Evolutionary conservation across 2,113 vertebrate species (phyloP).

Genomic region (Caretta caretta): DNA sequence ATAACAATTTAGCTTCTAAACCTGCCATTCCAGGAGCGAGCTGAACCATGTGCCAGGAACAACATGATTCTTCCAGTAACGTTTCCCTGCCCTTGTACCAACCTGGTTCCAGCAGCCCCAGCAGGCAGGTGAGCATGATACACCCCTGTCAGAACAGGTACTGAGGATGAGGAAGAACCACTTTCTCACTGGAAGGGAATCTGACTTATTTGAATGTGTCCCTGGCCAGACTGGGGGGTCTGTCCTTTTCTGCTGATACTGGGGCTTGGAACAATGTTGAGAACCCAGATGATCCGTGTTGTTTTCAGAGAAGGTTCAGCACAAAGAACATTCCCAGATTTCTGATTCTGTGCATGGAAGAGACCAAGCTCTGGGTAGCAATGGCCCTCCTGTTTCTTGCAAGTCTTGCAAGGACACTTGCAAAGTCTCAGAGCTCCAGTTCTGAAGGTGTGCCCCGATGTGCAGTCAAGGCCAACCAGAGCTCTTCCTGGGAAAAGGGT

Average conservation of each 20-base stretch:
- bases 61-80: not conserved
- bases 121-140: too few relatives aligned
- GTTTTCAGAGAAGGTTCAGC: not conserved
- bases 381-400: not conserved
- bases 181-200: not conserved
- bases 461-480: too few relatives aligned
- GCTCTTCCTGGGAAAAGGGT: not conserved
- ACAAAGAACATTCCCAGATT: not conserved
- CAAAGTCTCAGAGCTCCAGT: too few relatives aligned
- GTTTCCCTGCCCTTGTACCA: not conserved
- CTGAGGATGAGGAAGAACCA: not conserved
- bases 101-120: not conserved
- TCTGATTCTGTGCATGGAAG: not conserved
- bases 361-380: not conserved
- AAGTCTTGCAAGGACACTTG: too few relatives aligned
- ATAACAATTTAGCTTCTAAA: not conserved
- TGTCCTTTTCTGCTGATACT: too few relatives aligned
- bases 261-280: not conserved
- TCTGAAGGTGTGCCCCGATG: too few relatives aligned
- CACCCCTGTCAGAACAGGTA: not conserved
- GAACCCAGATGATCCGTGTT: not conserved
- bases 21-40: not conserved
- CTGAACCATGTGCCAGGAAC: not conserved
- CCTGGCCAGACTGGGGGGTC: not conserved
- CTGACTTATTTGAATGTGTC: not conserved